Evolutionary conservation across 2,797 vertebrate species (phyloP).

Genomic region (Gephyroberyx darwinii): DNA sequence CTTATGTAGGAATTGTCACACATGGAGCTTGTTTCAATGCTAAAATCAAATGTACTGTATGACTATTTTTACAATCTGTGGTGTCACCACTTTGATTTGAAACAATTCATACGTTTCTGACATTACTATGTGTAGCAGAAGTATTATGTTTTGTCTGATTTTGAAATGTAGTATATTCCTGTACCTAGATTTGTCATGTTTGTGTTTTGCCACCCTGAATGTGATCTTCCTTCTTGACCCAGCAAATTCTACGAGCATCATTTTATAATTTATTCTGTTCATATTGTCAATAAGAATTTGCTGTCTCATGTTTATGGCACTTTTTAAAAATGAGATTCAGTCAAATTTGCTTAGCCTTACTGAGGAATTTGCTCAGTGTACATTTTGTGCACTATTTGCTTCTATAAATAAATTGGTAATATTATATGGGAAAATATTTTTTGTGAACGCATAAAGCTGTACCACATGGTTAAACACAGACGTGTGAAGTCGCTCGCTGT

Average conservation of each 20-base stretch:
- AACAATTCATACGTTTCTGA: background rate
- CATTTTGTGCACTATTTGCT: background rate
- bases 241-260: background rate
- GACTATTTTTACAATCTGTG: background rate
- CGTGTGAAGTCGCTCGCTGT: background rate
- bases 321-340: background rate
- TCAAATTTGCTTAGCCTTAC: background rate
- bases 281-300: background rate
- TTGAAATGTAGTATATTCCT: background rate
- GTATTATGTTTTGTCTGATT: background rate
- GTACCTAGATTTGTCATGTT: background rate
- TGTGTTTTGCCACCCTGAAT: background rate
- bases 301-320: background rate
- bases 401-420: background rate
- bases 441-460: too few relatives aligned
- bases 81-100: background rate
- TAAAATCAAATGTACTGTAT: background rate
- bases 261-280: background rate
- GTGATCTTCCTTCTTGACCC: slow-evolving; percentile 1
- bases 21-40: background rate
- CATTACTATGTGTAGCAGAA: slow-evolving; percentile 5
- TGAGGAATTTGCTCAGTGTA: background rate
- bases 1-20: background rate
- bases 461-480: too few relatives aligned
- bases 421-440: too few relatives aligned